phyloP scores from a whole-genome alignment of 2,113 vertebrate species.

The Ictalurus furcatus region DNA sequence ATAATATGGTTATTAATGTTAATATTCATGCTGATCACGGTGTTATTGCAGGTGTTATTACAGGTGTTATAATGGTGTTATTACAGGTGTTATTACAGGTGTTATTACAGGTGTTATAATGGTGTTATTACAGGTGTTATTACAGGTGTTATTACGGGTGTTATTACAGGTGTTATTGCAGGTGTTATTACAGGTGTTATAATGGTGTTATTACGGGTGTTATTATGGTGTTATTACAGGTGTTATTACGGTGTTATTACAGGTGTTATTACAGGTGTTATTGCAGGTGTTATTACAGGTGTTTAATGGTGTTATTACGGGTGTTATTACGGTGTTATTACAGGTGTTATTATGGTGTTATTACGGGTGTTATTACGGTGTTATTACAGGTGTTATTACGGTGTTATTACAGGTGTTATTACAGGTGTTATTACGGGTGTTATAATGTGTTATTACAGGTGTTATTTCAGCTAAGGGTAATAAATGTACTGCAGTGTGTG shows the following conservation, averaged over 20 bases:
- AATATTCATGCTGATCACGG: neutral
- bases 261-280: neutral
- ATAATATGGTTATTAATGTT: neutral
- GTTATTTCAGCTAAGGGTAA: neutral
- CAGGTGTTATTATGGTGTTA: no score
- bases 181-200: neutral
- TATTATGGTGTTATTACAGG: no score
- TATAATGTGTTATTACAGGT: neutral
- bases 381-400: neutral
- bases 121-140: neutral
- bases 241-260: neutral
- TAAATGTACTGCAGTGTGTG: slow-evolving; percentile 26
- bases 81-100: no score
- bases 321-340: no score
- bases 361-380: no score
- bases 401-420: neutral
- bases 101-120: no score
- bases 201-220: neutral
- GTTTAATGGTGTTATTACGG: no score
- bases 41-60: no score
- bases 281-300: no score
- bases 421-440: neutral
- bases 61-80: no score
- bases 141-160: neutral
- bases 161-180: neutral